phyloP scores from a whole-genome alignment of 2,797 vertebrate species.

The Monodelphis domestica region DNA sequence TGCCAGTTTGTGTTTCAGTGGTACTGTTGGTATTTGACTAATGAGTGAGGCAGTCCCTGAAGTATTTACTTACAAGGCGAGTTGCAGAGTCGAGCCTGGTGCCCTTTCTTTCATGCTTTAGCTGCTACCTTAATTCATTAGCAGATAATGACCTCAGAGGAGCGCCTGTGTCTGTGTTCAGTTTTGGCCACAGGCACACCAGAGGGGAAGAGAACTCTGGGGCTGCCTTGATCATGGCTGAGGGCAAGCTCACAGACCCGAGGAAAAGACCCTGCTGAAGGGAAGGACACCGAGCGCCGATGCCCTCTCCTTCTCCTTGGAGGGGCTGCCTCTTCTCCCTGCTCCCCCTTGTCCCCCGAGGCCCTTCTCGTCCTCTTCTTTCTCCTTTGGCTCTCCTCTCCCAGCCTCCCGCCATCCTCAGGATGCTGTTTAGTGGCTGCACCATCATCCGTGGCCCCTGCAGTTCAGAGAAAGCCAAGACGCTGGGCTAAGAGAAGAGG shows the following conservation, averaged over 20 bases:
- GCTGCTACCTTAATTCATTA: slow-evolving; percentile 79
- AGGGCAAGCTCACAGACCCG: not conserved
- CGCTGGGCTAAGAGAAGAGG: not conserved
- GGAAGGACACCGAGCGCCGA: slow-evolving; percentile 28
- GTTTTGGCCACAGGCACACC: slow-evolving; percentile 60
- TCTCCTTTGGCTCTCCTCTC: not conserved
- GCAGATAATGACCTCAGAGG: slow-evolving; percentile 74
- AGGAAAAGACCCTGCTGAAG: slow-evolving; percentile 8
- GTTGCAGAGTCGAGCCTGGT: slow-evolving; percentile 64
- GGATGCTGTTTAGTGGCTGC: not conserved
- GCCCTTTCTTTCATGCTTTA: slow-evolving; percentile 68
- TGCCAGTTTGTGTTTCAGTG: slow-evolving; percentile 48
- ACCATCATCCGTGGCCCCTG: slow-evolving; percentile 15
- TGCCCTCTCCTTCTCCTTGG: not conserved
- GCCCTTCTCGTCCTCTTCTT: not conserved
- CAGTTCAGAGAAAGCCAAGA: slow-evolving; percentile 18
- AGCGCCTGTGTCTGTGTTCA: not conserved
- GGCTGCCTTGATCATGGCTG: not conserved
- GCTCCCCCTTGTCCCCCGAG: not conserved
- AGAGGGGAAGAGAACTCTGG: slow-evolving; percentile 34
- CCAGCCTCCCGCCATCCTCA: not conserved
- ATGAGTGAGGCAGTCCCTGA: slow-evolving; percentile 56
- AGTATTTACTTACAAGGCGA: slow-evolving; percentile 69
- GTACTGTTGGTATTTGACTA: slow-evolving; percentile 58
- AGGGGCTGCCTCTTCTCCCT: not conserved